Evolutionary conservation across 2,888 invertebrate genomes (phyloP).

Genomic region (Eledona agricola): DNA sequence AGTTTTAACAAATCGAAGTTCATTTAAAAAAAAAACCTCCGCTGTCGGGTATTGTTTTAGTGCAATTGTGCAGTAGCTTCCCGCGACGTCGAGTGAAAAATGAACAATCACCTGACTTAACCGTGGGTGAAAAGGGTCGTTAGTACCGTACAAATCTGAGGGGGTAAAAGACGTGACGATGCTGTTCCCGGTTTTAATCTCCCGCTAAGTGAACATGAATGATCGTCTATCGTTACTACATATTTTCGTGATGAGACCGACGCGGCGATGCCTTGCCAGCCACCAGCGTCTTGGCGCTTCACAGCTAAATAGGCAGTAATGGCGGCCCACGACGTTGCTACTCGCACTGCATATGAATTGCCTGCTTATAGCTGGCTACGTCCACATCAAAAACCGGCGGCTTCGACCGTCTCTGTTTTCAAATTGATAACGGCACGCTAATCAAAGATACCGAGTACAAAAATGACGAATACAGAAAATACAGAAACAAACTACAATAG

Average conservation of each 20-base stretch:
- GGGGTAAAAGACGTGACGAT: constrained; percentile 37
- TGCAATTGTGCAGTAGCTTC: too few relatives aligned
- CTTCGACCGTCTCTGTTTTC: constrained; percentile 28
- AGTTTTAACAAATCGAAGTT: constrained; percentile 40
- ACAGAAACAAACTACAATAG: too few relatives aligned
- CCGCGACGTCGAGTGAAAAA: constrained; percentile 5
- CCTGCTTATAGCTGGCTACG: constrained; percentile 47
- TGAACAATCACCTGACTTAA: constrained; percentile 7
- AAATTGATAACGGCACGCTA: constrained; percentile 32
- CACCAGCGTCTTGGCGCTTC: constrained; percentile 49
- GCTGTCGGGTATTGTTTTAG: too few relatives aligned
- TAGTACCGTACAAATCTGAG: constrained; percentile 12
- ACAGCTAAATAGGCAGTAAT: constrained; percentile 56
- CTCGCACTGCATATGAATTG: constrained; percentile 52
- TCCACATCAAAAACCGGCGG: constrained; percentile 39
- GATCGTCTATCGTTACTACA: constrained; percentile 43
- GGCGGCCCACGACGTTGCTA: constrained; percentile 49
- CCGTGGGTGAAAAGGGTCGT: background rate
- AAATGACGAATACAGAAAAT: too few relatives aligned
- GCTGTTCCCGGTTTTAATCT: constrained; percentile 41
- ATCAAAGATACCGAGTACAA: too few relatives aligned
- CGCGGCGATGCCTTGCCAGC: constrained; percentile 42
- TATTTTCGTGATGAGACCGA: constrained; percentile 44
- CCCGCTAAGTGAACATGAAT: constrained; percentile 43
- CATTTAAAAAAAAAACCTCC: constrained; percentile 29